A percentile compares a stretch with the other conserved stretches of the same genome.
These are phyloP conservation scores for Sibirionetta formosa DNA, from an alignment of 2,797 vertebrate genomes.

Conservation along the genomic window DNA sequence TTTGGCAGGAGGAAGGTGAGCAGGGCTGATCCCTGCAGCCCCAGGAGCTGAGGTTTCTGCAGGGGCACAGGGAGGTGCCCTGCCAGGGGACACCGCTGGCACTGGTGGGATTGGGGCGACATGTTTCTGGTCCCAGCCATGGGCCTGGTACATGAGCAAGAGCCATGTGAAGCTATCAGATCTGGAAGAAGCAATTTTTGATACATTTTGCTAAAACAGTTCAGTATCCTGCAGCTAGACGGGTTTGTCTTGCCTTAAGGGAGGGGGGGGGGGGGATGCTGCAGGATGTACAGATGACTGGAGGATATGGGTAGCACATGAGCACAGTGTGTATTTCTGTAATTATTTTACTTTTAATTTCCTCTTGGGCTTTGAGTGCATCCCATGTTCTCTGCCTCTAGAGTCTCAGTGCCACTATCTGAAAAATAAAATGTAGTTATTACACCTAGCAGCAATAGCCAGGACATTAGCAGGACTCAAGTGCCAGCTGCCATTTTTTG, in stretches of 20 bases:
- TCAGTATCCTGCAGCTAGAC: not conserved
- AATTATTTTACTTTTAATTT: conserved; percentile 1
- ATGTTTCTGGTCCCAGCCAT: too few relatives aligned
- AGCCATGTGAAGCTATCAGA: accelerated
- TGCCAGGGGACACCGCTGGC: not conserved
- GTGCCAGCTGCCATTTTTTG: not conserved
- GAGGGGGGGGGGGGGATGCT: not conserved
- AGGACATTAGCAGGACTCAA: not conserved
- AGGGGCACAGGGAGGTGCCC: not conserved
- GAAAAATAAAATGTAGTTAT: not conserved
- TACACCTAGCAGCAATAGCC: not conserved
- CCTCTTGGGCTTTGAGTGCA: not conserved
- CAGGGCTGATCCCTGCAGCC: not conserved
- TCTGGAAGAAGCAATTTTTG: not conserved
- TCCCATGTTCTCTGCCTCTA: not conserved
- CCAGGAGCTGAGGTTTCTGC: not conserved
- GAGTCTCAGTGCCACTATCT: not conserved
- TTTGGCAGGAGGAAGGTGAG: too few relatives aligned
- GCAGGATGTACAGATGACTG: not conserved
- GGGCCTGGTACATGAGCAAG: not conserved
- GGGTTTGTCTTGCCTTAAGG: not conserved
- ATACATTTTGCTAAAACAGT: not conserved
- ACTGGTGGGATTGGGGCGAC: not conserved
- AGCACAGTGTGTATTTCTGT: not conserved
- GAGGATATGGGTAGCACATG: not conserved